A percentile compares a stretch with the other conserved stretches of the same genome.
These are phyloP conservation scores for Rutilus rutilus DNA, from an alignment of 2,113 vertebrate genomes.

Conservation along the genomic window DNA sequence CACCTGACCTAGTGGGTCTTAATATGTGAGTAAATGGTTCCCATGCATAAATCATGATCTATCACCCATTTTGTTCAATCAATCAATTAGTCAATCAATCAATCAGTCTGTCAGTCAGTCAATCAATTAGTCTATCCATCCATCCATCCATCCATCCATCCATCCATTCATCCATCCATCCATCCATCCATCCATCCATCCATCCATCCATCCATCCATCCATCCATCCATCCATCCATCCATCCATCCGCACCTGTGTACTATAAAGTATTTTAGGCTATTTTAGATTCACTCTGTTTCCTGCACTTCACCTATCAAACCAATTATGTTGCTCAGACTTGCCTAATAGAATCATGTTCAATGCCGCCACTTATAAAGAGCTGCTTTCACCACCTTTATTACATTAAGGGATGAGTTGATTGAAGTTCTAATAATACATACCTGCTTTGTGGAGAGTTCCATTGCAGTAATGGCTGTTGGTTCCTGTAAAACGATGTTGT, in stretches of 20 bases:
- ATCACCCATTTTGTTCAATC: background rate
- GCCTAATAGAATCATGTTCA: background rate
- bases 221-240: too few relatives aligned
- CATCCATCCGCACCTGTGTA: too few relatives aligned
- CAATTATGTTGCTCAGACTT: background rate
- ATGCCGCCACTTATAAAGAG: background rate
- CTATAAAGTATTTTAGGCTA: background rate
- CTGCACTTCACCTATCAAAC: background rate
- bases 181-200: too few relatives aligned
- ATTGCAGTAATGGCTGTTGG: slow-evolving; percentile 90
- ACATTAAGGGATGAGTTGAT: slow-evolving; percentile 19
- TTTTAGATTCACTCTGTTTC: background rate
- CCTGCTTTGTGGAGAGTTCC: slow-evolving; percentile 98
- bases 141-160: too few relatives aligned
- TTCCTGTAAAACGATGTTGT: slow-evolving; percentile 77
- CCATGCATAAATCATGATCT: background rate
- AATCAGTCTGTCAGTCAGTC: too few relatives aligned
- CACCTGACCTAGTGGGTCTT: background rate
- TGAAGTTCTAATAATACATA: slow-evolving; percentile 59
- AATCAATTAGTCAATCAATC: too few relatives aligned
- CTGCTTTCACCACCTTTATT: background rate
- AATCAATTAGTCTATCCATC: too few relatives aligned
- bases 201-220: too few relatives aligned
- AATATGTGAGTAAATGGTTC: background rate
- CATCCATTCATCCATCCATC: too few relatives aligned